Base-by-base conservation (phyloP, 2,888 invertebrate species). In the Nomada ferruginata region DNA sequence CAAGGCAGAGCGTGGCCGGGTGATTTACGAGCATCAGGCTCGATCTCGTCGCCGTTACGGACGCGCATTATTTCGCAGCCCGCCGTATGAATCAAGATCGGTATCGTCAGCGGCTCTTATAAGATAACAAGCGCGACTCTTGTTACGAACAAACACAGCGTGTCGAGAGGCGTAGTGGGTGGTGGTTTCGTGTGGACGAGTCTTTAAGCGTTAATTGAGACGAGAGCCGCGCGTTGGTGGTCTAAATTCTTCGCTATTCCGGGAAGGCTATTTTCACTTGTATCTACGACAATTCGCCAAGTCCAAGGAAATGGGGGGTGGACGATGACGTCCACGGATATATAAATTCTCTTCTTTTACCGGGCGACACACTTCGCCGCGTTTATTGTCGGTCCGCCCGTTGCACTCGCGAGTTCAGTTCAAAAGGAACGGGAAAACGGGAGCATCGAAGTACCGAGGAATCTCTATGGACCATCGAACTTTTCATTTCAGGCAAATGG, bases 211-310 rank as follows among this genome's bases (percentile, higher is more conserved):
- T 86, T 88, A 90, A 91, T 91, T 90, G 89, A 89, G 85, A 86
- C 85, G 87, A 85, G 85, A 85, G 87, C 79, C 79, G 85, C 86
- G 89, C 89, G 88, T 90, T 83, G 84, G 86, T 89, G 90, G 89
- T 91, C 89, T 89, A 89, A 91, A 90, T 91, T 91, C 89, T 87
- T 85, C 84, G 85, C 85, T 87, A 88, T 91, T 91, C 89, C 83
- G 85, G 88, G 91, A 91, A 91, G 82, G 70, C 85, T 88, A 89
- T 90, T 87, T 86, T 89, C 83, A 84, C 83, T 82, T 59, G 79
- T 82, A 88, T 88, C 88, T 85, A 85, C 87, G 88, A 88, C 87
- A 88, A 88, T 88, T 88, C 87, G 85, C 85, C 88, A 83, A 85
- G 82, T 83, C 86, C 83, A 84, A 80, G 87, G 86, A 86, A 89